These are phyloP conservation scores for Hepsetus odoe DNA, from an alignment of 2,113 vertebrate genomes.

Conservation along the genomic window DNA sequence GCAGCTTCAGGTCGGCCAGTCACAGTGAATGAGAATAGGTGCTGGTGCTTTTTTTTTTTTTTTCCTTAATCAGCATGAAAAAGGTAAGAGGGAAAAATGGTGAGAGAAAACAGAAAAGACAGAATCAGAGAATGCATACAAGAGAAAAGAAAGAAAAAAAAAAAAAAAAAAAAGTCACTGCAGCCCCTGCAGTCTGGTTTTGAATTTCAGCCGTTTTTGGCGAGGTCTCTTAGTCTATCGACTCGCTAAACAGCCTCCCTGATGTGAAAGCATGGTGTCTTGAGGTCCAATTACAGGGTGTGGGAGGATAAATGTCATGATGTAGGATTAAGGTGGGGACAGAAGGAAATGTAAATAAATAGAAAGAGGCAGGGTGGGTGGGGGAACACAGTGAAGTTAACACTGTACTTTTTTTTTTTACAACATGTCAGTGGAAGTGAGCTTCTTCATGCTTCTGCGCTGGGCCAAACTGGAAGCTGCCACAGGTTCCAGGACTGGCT, in stretches of 20 bases:
- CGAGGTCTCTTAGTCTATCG: conserved; percentile 11
- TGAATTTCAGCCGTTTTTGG: conserved; percentile 19
- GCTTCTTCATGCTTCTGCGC: conserved; percentile 95
- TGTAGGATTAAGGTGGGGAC: not conserved
- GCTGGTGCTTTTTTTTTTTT: conserved; percentile 71
- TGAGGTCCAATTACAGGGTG: not conserved
- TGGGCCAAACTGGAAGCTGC: conserved; percentile 96
- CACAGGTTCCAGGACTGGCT: conserved; percentile 93
- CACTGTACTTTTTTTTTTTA: conserved; percentile 54
- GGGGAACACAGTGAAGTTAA: conserved; percentile 64
- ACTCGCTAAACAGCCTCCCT: conserved; percentile 37
- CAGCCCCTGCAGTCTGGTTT: conserved; percentile 7
- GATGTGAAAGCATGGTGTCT: conserved; percentile 24
- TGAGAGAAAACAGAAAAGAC: conserved; percentile 7
- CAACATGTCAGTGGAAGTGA: conserved; percentile 95
- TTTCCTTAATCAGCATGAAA: conserved; percentile 4
- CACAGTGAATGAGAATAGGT: conserved; percentile 79
- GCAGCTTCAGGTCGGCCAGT: conserved; percentile 77
- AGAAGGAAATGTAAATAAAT: conserved; percentile 37
- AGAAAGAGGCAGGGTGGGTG: conserved; percentile 24
- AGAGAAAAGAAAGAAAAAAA: conserved; percentile 57
- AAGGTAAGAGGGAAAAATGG: conserved; percentile 11
- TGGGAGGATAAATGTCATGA: not conserved
- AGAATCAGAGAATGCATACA: conserved; percentile 18
- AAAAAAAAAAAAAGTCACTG: conserved; percentile 43